Evolutionary conservation across 2,888 invertebrate species (phyloP).

Genomic region (Podabrus alpinus): DNA sequence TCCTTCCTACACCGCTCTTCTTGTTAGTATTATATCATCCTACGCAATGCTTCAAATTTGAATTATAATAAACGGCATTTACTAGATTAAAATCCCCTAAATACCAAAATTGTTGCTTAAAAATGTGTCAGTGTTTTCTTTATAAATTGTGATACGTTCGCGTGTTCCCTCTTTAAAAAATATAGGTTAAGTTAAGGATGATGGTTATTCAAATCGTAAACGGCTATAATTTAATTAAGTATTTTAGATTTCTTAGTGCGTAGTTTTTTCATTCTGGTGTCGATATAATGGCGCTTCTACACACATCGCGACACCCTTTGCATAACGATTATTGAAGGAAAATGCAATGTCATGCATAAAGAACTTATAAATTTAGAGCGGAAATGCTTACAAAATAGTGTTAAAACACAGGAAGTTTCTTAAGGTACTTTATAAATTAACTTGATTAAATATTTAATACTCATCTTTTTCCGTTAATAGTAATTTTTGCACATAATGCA

Average conservation of each 20-base stretch:
- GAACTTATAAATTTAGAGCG: background rate
- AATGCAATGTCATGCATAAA: background rate
- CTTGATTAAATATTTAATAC: background rate
- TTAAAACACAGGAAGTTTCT: background rate
- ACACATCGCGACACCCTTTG: background rate
- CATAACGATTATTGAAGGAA: background rate
- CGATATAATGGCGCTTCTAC: background rate
- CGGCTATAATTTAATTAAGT: background rate
- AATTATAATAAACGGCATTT: conserved; percentile 28
- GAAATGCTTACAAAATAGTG: background rate
- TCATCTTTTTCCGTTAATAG: background rate
- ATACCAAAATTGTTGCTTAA: background rate
- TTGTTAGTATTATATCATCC: conserved; percentile 29
- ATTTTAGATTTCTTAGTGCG: background rate
- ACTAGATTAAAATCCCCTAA: conserved; percentile 11
- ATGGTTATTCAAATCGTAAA: background rate
- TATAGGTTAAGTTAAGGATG: background rate
- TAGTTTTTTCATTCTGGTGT: background rate
- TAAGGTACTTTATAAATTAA: background rate
- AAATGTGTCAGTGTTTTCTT: background rate
- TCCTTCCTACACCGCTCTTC: conserved; percentile 28
- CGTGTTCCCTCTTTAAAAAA: background rate
- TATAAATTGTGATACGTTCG: background rate
- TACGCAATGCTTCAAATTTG: conserved; percentile 28
- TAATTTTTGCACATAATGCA: background rate